Percentiles rank a stretch among this genome's conserved stretches.
Conservation (phyloP, 2,797 vertebrate genomes). For the Neomorphus geoffroyi region DNA sequence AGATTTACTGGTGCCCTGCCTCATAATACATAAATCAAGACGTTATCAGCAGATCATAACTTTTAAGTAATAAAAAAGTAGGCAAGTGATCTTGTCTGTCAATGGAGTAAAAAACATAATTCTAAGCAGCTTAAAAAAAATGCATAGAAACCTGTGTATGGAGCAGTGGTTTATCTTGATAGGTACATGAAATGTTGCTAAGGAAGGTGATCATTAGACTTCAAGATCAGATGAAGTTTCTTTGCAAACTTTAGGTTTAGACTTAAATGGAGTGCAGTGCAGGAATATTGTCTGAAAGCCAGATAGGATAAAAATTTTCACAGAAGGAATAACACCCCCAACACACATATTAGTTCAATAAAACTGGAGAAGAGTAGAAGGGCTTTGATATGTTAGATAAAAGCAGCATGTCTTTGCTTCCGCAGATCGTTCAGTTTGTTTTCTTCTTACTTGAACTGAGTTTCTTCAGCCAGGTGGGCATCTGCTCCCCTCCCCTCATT, state of each 20-base stretch:
- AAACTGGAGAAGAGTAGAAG: neutral
- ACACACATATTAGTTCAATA: neutral
- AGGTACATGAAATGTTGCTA: neutral
- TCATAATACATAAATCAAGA: neutral
- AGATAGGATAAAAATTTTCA: neutral
- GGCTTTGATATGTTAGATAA: neutral
- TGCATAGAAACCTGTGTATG: neutral
- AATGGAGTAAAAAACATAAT: neutral
- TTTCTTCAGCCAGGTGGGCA: neutral
- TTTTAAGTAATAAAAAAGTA: neutral
- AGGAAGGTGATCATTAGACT: neutral
- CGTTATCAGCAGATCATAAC: neutral
- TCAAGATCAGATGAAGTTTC: neutral
- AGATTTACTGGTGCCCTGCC: neutral
- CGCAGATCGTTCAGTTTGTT: neutral
- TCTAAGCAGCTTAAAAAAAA: neutral
- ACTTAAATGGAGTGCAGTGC: neutral
- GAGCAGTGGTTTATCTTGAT: neutral
- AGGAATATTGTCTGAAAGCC: neutral
- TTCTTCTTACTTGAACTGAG: neutral
- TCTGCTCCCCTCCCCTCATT: neutral
- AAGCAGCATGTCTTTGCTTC: neutral
- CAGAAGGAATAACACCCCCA: neutral
- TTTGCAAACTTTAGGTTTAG: neutral
- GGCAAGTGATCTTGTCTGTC: neutral